Base-by-base conservation (phyloP, 2,113 vertebrate species). In the Scatophagus argus region DNA sequence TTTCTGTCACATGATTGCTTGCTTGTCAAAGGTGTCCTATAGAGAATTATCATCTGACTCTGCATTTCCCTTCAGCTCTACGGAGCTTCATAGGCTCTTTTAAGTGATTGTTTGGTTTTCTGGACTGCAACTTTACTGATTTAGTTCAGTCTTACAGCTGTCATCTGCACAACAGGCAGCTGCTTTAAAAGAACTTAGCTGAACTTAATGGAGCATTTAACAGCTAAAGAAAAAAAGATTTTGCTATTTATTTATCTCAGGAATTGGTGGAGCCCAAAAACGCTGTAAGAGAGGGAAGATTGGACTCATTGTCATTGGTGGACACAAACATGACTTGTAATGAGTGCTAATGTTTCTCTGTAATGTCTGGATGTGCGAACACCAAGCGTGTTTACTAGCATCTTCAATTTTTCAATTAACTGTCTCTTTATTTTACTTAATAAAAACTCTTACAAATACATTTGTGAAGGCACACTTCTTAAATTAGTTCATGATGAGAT, bases 71-170 rank as follows among this genome's bases (percentile, higher is more conserved):
- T 61, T 67, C 23, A 67, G 19, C n/a, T 71, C 25, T 58, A 5
- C 3, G 8, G 17, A 65, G 47, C 34, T 77, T 47, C 47, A 46
- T 25, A 62, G 46, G 49, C 47, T 69, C 39, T 19, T 74, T 74
- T 14, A 21, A 69, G 51, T 69, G 6, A n/a, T 51, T 74, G 19
- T 64, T 67, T 69, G 19, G 17, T 72, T 68, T 71, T n/a, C 17
- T 46, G 34, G 14, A 17, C 16, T 0, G 3, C 10, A 52, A 36
- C 67, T 62, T 43, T 21, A 49, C 14, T 32, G 25, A 51, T 76
- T 58, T 7, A 36, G 34, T 76, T 79, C 39, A 62, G 52, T 62
- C 60, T 62, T 63, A 65, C 39, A 2, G 39, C 23, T 69, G 8
- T 69, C 21, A 34, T 39, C 47, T 36, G 23, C 2, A 5, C 44